phyloP scores from a whole-genome alignment of 2,113 vertebrate species.

The Takifugu flavidus region DNA sequence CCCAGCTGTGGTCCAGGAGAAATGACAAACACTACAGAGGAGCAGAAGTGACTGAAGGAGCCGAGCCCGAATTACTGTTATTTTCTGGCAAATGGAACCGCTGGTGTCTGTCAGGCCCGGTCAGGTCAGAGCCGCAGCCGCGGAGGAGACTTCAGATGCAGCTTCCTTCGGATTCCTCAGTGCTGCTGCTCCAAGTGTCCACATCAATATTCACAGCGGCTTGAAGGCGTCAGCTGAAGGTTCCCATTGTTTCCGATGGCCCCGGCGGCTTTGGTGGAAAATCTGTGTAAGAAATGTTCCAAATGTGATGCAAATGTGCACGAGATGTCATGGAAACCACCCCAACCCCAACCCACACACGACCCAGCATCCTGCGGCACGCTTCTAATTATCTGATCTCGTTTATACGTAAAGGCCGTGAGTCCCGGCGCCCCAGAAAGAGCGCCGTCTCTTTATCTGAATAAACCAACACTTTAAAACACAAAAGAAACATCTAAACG shows the following conservation, averaged over 20 bases:
- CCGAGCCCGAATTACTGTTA: slow-evolving; percentile 56
- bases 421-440: too few species aligned
- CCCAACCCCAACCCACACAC: neutral
- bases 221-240: too few species aligned
- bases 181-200: too few species aligned
- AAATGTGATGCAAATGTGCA: slow-evolving; percentile 20
- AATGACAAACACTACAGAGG: slow-evolving; percentile 52
- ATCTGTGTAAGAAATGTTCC: neutral
- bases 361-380: too few species aligned
- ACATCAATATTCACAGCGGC: too few species aligned
- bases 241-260: too few species aligned
- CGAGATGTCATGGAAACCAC: slow-evolving; percentile 34
- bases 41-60: slow-evolving; percentile 49
- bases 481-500: slow-evolving; percentile 14
- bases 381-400: too few species aligned
- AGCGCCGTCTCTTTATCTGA: too few species aligned
- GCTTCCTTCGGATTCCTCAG: too few species aligned
- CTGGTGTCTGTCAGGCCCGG: slow-evolving; percentile 13
- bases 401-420: too few species aligned
- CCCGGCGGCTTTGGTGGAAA: neutral
- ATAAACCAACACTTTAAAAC: neutral
- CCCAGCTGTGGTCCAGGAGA: slow-evolving; percentile 48
- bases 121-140: slow-evolving; percentile 3
- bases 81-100: slow-evolving; percentile 52
- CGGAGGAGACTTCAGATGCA: too few species aligned